Percentiles rank a stretch among this genome's conserved stretches.
Conservation (phyloP, 2,113 vertebrate genomes). For the Panurus biarmicus region DNA sequence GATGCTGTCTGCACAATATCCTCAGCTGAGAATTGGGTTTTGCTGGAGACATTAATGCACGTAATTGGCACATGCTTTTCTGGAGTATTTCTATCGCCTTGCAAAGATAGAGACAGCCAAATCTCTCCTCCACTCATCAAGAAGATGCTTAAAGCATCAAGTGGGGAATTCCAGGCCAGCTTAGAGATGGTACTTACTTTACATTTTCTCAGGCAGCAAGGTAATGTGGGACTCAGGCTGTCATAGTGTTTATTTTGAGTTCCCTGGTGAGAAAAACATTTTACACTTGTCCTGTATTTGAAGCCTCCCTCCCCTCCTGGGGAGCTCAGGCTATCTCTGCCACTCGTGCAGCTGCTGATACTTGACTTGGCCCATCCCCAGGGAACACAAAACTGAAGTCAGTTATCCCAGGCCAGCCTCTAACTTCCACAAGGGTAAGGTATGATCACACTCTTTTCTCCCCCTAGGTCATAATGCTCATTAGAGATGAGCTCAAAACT, state of each 20-base stretch:
- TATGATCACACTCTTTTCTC: neutral
- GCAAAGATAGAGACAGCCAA: conserved; percentile 8
- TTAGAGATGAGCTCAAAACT: neutral
- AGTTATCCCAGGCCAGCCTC: neutral
- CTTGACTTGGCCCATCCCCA: neutral
- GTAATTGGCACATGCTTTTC: conserved; percentile 24
- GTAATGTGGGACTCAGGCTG: neutral
- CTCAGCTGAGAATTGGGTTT: neutral
- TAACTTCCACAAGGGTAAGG: neutral
- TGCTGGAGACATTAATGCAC: neutral
- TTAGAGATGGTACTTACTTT: neutral
- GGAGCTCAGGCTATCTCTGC: neutral
- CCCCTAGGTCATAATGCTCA: neutral
- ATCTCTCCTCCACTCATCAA: conserved; percentile 22
- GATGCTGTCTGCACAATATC: neutral
- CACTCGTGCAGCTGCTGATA: neutral
- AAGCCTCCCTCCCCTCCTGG: neutral
- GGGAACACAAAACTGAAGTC: neutral
- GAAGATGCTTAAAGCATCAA: conserved; percentile 26
- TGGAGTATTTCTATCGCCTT: conserved; percentile 45
- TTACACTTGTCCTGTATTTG: neutral
- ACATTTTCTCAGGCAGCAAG: conserved; percentile 8
- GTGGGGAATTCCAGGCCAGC: conserved; percentile 25
- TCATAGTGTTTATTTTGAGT: conserved; percentile 34
- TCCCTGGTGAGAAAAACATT: conserved; percentile 23